Evolutionary conservation across 2,797 vertebrate species (phyloP).

Genomic region (Alectoris magna): DNA sequence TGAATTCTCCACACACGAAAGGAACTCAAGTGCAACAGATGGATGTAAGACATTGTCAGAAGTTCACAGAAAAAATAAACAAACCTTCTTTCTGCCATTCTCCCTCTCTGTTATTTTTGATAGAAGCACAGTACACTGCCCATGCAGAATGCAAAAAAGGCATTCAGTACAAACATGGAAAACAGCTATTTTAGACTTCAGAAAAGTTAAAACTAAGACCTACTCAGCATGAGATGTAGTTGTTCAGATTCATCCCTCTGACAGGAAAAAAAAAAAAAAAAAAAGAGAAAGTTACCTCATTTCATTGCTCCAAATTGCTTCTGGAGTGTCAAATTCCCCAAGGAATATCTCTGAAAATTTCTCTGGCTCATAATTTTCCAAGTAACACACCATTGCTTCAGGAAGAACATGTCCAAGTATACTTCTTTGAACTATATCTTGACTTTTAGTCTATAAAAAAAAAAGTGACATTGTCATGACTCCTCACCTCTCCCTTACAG

Average conservation of each 20-base stretch:
- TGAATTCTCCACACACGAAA: not conserved
- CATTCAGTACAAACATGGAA: not conserved
- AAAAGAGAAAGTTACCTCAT: slow-evolving; percentile 88
- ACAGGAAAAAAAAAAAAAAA: not conserved
- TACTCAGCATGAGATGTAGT: not conserved
- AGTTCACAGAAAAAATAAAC: not conserved
- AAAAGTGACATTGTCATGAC: not conserved
- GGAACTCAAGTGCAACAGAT: not conserved
- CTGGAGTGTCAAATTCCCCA: slow-evolving; percentile 98
- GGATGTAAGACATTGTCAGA: not conserved
- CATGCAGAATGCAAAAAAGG: not conserved
- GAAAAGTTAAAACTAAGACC: not conserved
- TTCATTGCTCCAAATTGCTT: slow-evolving; percentile 99
- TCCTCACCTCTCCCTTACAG: not conserved
- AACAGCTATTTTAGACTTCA: not conserved
- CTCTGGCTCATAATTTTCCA: slow-evolving; percentile 98
- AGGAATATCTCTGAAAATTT: slow-evolving; percentile 99
- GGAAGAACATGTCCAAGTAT: slow-evolving; percentile 94
- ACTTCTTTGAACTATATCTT: slow-evolving; percentile 96
- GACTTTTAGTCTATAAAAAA: slow-evolving; percentile 89
- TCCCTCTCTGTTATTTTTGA: not conserved
- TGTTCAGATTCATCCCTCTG: not conserved
- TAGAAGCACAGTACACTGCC: not conserved
- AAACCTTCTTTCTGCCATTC: not conserved
- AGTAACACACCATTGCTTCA: slow-evolving; percentile 99